Evolutionary conservation across 2,888 invertebrate species (phyloP).

Genomic region (Chymomyza caudatula): DNA sequence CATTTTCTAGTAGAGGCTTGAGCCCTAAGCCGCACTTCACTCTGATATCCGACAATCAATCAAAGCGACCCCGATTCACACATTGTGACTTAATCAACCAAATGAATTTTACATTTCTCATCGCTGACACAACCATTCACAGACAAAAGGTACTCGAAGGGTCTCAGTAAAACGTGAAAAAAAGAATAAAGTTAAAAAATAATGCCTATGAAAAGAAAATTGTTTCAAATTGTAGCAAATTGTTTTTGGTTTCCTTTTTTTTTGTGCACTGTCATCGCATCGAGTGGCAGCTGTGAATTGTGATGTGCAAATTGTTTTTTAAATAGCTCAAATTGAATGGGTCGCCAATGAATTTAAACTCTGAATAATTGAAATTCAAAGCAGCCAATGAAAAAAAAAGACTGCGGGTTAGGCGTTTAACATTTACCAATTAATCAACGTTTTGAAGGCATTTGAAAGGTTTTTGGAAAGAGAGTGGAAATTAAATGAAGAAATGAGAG

Average conservation of each 20-base stretch:
- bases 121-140: background rate
- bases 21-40: background rate
- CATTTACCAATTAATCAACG: background rate
- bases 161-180: background rate
- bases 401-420: background rate
- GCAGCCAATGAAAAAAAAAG: background rate
- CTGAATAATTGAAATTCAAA: background rate
- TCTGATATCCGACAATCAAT: background rate
- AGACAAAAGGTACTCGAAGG: background rate
- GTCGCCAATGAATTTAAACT: background rate
- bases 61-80: background rate
- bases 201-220: background rate
- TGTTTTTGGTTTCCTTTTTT: background rate
- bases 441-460: no score
- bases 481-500: no score
- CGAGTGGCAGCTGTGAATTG: conserved; percentile 12
- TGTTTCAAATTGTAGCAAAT: conserved; percentile 16
- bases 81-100: background rate
- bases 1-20: background rate
- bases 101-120: background rate
- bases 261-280: conserved; percentile 45
- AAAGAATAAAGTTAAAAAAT: background rate
- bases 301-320: background rate
- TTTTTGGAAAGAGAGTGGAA: no score
- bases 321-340: conserved; percentile 1